Conservation (phyloP, 1,140 invertebrate genomes). For the Musca vetustissima region DNA sequence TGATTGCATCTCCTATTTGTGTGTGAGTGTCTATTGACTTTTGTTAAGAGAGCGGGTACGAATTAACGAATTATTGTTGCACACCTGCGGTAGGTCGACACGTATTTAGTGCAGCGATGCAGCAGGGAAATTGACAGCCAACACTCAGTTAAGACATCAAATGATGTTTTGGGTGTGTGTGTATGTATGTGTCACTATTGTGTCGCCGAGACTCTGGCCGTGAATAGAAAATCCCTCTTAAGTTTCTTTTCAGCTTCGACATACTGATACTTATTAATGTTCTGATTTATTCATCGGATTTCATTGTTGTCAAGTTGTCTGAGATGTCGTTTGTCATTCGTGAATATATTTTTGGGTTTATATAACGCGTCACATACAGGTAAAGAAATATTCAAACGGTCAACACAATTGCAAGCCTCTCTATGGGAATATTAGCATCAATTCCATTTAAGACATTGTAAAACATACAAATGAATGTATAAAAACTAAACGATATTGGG, state of each 20-base stretch:
- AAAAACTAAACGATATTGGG: no score
- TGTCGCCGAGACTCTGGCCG: neutral
- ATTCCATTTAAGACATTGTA: no score
- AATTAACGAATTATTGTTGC: no score
- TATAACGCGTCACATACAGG: neutral
- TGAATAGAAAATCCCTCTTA: conserved; percentile 44
- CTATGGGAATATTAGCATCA: no score
- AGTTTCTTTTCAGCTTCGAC: conserved; percentile 53
- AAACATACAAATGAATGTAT: no score
- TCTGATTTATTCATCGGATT: conserved; percentile 16
- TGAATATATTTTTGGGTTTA: neutral
- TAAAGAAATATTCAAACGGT: no score
- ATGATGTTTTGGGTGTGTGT: neutral
- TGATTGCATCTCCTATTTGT: no score
- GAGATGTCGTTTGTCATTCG: conserved; percentile 15
- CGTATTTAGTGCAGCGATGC: neutral
- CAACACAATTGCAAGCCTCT: no score
- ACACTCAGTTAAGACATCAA: no score
- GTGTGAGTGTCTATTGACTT: no score
- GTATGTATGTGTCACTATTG: neutral
- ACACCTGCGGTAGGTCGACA: neutral
- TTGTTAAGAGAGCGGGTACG: no score
- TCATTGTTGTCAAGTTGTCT: conserved; percentile 16
- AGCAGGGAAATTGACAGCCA: no score
- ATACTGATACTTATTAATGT: conserved; percentile 37